Base-by-base conservation (phyloP, 2,888 invertebrate species). In the Crossocerus cetratus region DNA sequence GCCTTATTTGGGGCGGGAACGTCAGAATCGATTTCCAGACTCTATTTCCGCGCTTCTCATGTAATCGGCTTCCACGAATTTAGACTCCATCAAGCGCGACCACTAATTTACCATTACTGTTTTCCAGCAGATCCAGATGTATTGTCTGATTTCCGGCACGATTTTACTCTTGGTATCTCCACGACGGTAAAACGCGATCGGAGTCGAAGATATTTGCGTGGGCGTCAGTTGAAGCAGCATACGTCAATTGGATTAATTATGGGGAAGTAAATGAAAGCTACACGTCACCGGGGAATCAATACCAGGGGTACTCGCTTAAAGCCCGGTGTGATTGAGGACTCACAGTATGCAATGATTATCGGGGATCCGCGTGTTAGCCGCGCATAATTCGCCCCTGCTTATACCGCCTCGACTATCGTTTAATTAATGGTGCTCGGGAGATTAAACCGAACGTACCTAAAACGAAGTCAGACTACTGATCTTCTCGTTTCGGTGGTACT, bases 291-390 rank as follows among this genome's bases (percentile, higher is more conserved):
- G 45, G 65, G 67, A 56, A 72, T 79, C 73, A 65, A 79, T 76
- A 60, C 71, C 56, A 32, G 65, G 43, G 43, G 14, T 69, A 16
- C 67, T 55, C 56, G 57, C 59, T 66, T 78, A 73, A 74, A 66
- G 71, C 63, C 58, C 62, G 55, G 54, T 32, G 32, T 79, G 76
- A 79, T 79, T 72, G 74, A 78, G 74, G 68, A 66, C 66, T 67
- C 54, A 42, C 20, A 57, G 14, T 59, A 61, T 60, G 63, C 42
- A 59, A 62, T 66, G 62, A 73, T 73, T 69, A 69, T 45, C 22
- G 65, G 21, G 54, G 62, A 65, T 68, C 44, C 67, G 42, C 62
- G 53, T 64, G 53, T 69, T 65, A 58, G 60, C 57, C 55, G 20
- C 23, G 56, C 66, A 69, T 64, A 64, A 72, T 70, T 74, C 64